A percentile compares a stretch with the other conserved stretches of the same genome.
phyloP scores from a whole-genome alignment of 2,113 vertebrate species.

The Crocuta crocuta region DNA sequence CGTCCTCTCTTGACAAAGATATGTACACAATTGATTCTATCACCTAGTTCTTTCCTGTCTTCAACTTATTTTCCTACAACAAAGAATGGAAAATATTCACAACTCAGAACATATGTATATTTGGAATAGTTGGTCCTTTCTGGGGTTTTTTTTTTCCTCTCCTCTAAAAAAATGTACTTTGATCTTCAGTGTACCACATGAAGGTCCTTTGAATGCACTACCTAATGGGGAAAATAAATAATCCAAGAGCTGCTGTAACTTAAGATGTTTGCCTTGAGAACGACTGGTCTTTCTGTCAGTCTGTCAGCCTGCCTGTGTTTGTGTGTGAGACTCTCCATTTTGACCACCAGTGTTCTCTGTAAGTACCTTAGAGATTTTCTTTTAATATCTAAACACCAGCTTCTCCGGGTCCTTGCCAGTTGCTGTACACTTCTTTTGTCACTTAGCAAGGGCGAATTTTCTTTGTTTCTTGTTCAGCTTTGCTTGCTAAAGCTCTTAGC shows the following conservation, averaged over 20 bases:
- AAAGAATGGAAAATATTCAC: slow-evolving; percentile 71
- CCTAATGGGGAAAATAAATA: slow-evolving; percentile 65
- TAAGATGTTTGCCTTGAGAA: slow-evolving; percentile 35
- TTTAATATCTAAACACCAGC: slow-evolving; percentile 58
- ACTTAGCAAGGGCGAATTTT: neutral
- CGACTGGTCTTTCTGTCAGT: slow-evolving; percentile 10
- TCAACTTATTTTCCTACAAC: slow-evolving; percentile 57
- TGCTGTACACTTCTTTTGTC: slow-evolving; percentile 56
- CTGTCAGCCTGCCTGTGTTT: neutral
- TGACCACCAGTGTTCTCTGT: slow-evolving; percentile 52
- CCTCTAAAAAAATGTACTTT: slow-evolving; percentile 66
- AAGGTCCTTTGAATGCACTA: slow-evolving; percentile 56
- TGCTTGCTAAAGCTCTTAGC: slow-evolving; percentile 25
- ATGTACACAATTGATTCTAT: slow-evolving; percentile 48
- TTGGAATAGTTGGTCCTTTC: slow-evolving; percentile 58
- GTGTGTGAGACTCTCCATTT: slow-evolving; percentile 15
- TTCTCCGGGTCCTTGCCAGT: slow-evolving; percentile 49
- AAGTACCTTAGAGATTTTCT: slow-evolving; percentile 54
- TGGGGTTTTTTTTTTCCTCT: neutral
- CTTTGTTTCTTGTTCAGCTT: slow-evolving; percentile 49
- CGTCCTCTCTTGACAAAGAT: slow-evolving; percentile 36
- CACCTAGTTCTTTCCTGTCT: slow-evolving; percentile 67
- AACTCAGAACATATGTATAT: slow-evolving; percentile 71
- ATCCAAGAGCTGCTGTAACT: slow-evolving; percentile 61
- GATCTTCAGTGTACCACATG: slow-evolving; percentile 52